These are phyloP conservation scores for Tragelaphus strepsiceros DNA, from an alignment of 2,113 vertebrate genomes.

Conservation along the genomic window DNA sequence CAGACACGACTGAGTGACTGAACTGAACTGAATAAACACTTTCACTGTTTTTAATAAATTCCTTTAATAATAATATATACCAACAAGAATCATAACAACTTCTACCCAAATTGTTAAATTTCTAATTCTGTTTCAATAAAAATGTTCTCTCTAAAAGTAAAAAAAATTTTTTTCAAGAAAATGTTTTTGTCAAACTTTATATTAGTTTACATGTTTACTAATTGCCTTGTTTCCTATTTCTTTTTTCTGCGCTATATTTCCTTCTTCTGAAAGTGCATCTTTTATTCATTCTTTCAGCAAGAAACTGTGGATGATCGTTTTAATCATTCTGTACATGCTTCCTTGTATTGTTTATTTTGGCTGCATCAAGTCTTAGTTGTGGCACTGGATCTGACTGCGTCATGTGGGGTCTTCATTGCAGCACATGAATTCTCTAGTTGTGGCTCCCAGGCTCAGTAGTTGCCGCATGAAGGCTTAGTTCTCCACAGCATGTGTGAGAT, in stretches of 20 bases:
- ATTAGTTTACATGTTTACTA: not conserved
- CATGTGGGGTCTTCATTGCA: not conserved
- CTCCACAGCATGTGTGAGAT: not conserved
- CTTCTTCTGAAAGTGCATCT: not conserved
- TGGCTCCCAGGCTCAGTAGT: not conserved
- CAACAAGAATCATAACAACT: not conserved
- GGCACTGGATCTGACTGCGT: not conserved
- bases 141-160: not conserved
- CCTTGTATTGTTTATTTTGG: not conserved
- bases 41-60: not conserved
- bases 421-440: not conserved
- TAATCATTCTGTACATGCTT: not conserved
- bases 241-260: not conserved
- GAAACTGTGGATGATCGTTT: not conserved
- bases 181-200: not conserved
- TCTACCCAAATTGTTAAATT: not conserved
- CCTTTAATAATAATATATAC: not conserved
- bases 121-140: not conserved
- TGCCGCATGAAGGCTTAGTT: fast-evolving
- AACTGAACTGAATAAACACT: not conserved
- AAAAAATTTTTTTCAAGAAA: not conserved
- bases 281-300: not conserved
- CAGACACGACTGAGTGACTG: too few relatives aligned
- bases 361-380: not conserved
- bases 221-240: not conserved